Base-by-base conservation (phyloP, 2,888 invertebrate species). In the Drosophila pegasa region DNA sequence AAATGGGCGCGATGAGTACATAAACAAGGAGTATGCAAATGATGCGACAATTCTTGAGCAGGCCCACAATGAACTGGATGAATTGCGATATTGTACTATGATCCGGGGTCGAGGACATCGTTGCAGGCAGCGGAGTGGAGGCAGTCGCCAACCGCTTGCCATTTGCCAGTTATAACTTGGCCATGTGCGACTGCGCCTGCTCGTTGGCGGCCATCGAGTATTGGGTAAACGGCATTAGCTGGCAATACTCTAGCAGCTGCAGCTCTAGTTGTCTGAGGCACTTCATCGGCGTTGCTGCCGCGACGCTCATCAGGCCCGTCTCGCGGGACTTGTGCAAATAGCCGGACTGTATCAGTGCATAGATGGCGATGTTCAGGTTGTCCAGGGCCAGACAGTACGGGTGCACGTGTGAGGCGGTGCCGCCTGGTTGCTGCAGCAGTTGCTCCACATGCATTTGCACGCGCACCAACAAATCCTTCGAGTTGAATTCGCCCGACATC, bases 321-420 rank as follows among this genome's bases (percentile, higher is more conserved):
- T 86, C 84, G 10, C 90, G 91, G 6, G 74, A 76, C 35, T 88
- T 91, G 8, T 65, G 45, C 9, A 92, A 59, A 75, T 88, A 91
- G 2, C 86, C 89, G 14, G 91, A 90, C 31, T 92, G 92, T 5
- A 91, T 90, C 1, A 95, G 92, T 2, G 94, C 94, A 45, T 92
- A 92, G 50, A 95, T 87, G 72, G 94, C 94, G 91, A 94, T 94
- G 35, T 91, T 92, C 50, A 93, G 92, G 57, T 94, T 93, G 74
- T 97, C 96, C 74, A 97, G 93, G 40, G 95, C 95, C 63, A 97
- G 93, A 76, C 95, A 94, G 92, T 96, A 96, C 0, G 96, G 96
- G 92, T 96, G 96, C 12, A 93, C 93, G 56, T 89, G 87, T 2
- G 64, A 31, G 2, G 85, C 80, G 5, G 66, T 31, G 1, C 61